Percentiles rank a stretch among this genome's conserved stretches.
Evolutionary conservation across 2,888 invertebrate species (phyloP).

Genomic region (Acrobasis repandana): DNA sequence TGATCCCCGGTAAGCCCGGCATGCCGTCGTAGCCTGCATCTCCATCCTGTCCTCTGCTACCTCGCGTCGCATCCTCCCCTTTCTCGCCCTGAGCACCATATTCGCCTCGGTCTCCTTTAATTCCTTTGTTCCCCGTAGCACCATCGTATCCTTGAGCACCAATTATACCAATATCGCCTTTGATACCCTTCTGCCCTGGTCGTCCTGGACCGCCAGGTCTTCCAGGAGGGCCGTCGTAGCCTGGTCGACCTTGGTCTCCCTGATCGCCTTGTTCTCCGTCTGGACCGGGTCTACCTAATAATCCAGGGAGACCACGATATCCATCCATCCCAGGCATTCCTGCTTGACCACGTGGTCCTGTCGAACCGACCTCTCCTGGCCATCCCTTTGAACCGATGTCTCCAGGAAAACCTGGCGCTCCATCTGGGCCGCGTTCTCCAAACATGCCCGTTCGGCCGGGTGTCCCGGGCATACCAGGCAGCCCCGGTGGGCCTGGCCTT

Average conservation of each 20-base stretch:
- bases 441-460: conserved; percentile 85
- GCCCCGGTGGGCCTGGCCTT: conserved; percentile 86
- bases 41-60: conserved; percentile 36
- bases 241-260: conserved; percentile 90
- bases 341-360: conserved; percentile 58
- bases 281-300: conserved; percentile 81
- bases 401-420: conserved; percentile 64
- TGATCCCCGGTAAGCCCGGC: conserved; percentile 65
- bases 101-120: conserved; percentile 77
- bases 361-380: conserved; percentile 80
- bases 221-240: conserved; percentile 72
- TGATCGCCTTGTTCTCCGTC: conserved; percentile 84
- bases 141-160: conserved; percentile 58
- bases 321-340: conserved; percentile 71
- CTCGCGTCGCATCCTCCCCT: conserved; percentile 56
- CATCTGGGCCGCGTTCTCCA: conserved; percentile 79
- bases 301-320: conserved; percentile 80
- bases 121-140: conserved; percentile 67
- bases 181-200: conserved; percentile 51
- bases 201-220: conserved; percentile 52
- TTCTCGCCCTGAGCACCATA: conserved; percentile 68
- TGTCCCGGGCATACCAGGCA: conserved; percentile 88
- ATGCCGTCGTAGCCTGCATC: conserved; percentile 77
- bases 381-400: conserved; percentile 74
- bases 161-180: conserved; percentile 47